Evolutionary conservation across 1,140 invertebrate genomes (phyloP), one percentile per base, ranked within the genome.

Genomic region (Heliconius himera): DNA sequence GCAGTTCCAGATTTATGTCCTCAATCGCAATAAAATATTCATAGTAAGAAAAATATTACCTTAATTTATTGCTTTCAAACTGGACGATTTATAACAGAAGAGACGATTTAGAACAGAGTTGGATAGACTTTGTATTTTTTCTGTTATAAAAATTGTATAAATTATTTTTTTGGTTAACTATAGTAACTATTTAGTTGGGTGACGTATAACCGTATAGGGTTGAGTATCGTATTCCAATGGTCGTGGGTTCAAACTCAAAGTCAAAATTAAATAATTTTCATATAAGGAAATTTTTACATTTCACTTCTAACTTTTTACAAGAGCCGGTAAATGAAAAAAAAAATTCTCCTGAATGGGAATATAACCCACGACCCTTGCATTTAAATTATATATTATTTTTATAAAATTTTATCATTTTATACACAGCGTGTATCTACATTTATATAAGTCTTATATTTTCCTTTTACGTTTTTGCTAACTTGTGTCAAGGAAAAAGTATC

Each of bases 41-140:
- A 66, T 66, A 66, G 60, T 66, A 66, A 66, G 60, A 66, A 66
- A 66, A 66, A 66, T 66, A 66, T 66, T 66, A 66, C 60, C 60
- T 66, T 66, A 66, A 66, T 66, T 66, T 66, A 66, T 29, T 66
- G 60, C 60, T 66, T 66, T 66, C 60, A 66, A 66, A 66, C 60
- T 66, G 60, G 22, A n/a, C 60, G 60, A 66, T 66, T 66, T 66
- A 66, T 66, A 29, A 66, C 60, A 13, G 60, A 13, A 46, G 13
- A 46, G 22, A n/a, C 26, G 60, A 66, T 66, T 66, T 66, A 66
- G 22, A 29, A 66, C 11, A 13, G 26, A 29, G 22, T 66, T 66
- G 60, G 3, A 66, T 29, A 26, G 11, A 29, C 3, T 66, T 29
- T 4, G n/a, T 16, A 22, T 9, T 66, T 66, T 66, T 26, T 66